Evolutionary conservation across 2,797 vertebrate species (phyloP), one percentile per base, ranked within the genome.

Genomic region (Micromesistius poutassou): DNA sequence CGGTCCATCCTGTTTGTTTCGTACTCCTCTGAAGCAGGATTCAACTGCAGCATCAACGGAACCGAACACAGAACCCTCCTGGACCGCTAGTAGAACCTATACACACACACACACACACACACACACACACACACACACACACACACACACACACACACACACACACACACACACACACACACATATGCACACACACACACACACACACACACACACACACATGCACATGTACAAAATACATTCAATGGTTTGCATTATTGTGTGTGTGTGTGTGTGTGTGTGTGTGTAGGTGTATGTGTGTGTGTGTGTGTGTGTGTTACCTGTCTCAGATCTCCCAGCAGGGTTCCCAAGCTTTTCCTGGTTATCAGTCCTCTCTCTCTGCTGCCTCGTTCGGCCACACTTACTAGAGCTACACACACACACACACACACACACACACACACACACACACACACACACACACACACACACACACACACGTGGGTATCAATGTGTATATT

Each of bases 281-380:
- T 62, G 22, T 25, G 55, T 62, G 22, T 6, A 7, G 6, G 55
- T 62, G 22, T 66, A n/a, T 66, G 62, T 25, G n/a, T 28, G 62
- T 66, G 62, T 28, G 62, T 66, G n/a, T 66, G 62, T 25, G 10
- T 62, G 22, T 66, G 62, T 31, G 42, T 12, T 31, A 97, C 95
- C 94, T 96, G 93, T 81, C 93, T 95, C 74, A 98, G 92, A 81
- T 95, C 94, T 28, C 90, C 91, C 68, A 98, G 91, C 12, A 97
- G 81, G 66, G 84, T 90, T 82, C 91, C 92, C 84, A 97, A 92
- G 80, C 85, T 82, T 71, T 85, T 92, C 30, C 50, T 87, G 79
- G 91, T 95, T 80, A 97, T 86, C 0, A 78, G 86, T 28, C 90
- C 80, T 0, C 50, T 68, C 10, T 76, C 74, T n/a, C 76, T 87